Percentiles rank a stretch among this genome's conserved stretches.
Conservation (phyloP, 2,113 vertebrate genomes). For the Labrus mixtus region DNA sequence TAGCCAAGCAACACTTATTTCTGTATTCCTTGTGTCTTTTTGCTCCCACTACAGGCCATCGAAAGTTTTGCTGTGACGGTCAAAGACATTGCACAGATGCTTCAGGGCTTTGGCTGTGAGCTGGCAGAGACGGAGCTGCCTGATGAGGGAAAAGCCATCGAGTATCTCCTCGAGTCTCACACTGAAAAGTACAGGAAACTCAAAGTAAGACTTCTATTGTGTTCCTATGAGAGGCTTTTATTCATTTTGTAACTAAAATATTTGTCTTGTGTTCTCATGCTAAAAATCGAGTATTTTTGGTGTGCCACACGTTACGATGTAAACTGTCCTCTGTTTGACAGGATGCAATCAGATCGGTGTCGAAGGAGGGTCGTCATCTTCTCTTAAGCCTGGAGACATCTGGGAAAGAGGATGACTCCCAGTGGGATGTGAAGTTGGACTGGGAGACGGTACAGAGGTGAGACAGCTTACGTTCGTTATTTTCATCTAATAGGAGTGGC, state of each 20-base stretch:
- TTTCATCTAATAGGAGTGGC: not conserved
- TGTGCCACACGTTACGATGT: not conserved
- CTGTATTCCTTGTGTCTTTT: conserved; percentile 14
- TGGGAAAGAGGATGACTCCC: conserved; percentile 71
- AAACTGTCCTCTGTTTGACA: conserved; percentile 58
- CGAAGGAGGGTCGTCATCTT: conserved; percentile 91
- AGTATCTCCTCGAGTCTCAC: conserved; percentile 88
- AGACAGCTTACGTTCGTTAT: not conserved
- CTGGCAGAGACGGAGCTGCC: conserved; percentile 92
- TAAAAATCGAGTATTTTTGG: not conserved
- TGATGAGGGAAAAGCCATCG: conserved; percentile 85
- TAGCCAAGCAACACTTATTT: too few species aligned
- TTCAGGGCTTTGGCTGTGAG: conserved; percentile 94
- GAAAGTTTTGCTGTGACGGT: conserved; percentile 96
- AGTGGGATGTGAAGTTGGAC: conserved; percentile 87
- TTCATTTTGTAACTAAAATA: not conserved
- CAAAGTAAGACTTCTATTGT: conserved; percentile 83
- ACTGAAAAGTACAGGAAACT: conserved; percentile 91
- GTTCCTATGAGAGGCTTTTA: not conserved
- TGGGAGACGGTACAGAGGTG: conserved; percentile 95
- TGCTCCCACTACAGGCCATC: conserved; percentile 87
- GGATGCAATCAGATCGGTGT: conserved; percentile 92
- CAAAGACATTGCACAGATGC: conserved; percentile 96
- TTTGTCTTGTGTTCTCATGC: too few species aligned
- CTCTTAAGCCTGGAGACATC: conserved; percentile 89